Conservation (phyloP, 2,797 vertebrate genomes). For the Okamejei kenojei region DNA sequence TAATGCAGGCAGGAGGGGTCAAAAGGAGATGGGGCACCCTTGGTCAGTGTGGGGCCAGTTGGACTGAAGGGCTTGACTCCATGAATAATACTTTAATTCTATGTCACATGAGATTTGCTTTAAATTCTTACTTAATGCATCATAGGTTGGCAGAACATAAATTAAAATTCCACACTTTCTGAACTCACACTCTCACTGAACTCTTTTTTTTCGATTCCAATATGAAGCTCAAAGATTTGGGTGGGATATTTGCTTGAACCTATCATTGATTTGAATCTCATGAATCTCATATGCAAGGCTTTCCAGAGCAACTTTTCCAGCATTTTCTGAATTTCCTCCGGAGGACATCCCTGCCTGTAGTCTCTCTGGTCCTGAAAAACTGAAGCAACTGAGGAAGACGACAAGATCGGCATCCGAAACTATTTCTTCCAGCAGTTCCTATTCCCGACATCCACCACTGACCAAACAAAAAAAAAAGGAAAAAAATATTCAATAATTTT, state of each 20-base stretch:
- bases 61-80: too few relatives aligned
- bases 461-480: too few relatives aligned
- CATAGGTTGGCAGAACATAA: not conserved
- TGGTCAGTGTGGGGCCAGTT: too few relatives aligned
- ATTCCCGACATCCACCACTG: conserved; percentile 3
- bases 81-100: not conserved
- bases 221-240: not conserved
- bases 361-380: not conserved
- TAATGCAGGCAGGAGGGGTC: too few relatives aligned
- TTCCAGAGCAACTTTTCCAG: not conserved
- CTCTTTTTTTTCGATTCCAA: not conserved
- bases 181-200: too few relatives aligned
- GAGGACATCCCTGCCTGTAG: not conserved
- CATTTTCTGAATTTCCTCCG: not conserved
- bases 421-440: not conserved
- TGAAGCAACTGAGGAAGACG: conserved; percentile 19
- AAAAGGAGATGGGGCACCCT: too few relatives aligned
- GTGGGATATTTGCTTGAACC: not conserved
- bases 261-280: not conserved
- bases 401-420: conserved; percentile 11
- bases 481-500: too few relatives aligned
- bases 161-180: not conserved
- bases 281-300: not conserved
- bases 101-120: not conserved
- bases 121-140: not conserved